phyloP scores from a whole-genome alignment of 2,113 vertebrate species.

The Lagopus leucura region DNA sequence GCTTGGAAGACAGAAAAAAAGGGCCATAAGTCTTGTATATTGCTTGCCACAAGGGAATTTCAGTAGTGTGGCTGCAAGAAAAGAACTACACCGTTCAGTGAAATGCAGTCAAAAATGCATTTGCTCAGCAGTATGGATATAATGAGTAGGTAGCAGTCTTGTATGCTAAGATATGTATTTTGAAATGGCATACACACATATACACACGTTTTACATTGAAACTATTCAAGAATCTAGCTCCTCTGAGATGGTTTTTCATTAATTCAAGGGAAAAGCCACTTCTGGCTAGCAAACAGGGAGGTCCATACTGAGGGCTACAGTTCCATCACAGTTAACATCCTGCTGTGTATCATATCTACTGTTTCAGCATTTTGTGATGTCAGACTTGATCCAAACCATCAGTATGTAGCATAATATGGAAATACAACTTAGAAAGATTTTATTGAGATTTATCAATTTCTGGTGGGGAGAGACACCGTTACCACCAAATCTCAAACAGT shows the following conservation, averaged over 20 bases:
- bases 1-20: neutral
- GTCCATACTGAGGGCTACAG: neutral
- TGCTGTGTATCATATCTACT: neutral
- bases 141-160: neutral
- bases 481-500: neutral
- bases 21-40: neutral
- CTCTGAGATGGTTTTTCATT: neutral
- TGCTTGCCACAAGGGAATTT: neutral
- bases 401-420: neutral
- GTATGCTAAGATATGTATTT: neutral
- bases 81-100: neutral
- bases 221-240: neutral
- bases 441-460: neutral
- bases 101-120: neutral
- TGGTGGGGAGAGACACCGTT: neutral
- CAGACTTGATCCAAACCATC: neutral
- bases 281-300: neutral
- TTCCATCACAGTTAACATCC: fast-evolving
- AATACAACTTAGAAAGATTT: neutral
- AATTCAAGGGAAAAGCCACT: neutral
- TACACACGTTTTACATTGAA: neutral
- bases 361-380: neutral
- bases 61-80: neutral
- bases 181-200: fast-evolving
- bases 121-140: neutral